Conservation (phyloP, 1,140 invertebrate genomes). For the Dendrolimus kikuchii region DNA sequence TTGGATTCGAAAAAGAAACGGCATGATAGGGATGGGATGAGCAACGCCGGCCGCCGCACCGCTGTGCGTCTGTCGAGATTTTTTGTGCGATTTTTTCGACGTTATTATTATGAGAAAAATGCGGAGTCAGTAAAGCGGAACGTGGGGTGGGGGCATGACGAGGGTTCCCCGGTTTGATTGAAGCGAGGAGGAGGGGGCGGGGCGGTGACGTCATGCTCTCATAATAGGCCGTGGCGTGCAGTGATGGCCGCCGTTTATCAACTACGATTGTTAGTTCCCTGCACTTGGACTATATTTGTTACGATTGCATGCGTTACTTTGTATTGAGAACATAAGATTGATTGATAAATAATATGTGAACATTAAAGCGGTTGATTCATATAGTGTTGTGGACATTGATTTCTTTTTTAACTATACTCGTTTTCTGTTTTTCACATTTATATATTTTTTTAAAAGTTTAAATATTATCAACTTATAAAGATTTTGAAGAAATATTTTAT, state of each 20-base stretch:
- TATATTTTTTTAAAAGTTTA: too few species aligned
- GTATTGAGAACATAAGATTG: background rate
- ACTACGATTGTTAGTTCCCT: slow-evolving; percentile 44
- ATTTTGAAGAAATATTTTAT: too few species aligned
- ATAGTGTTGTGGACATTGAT: too few species aligned
- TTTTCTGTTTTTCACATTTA: too few species aligned
- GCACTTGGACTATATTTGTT: slow-evolving; percentile 47
- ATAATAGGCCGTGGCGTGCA: slow-evolving; percentile 68
- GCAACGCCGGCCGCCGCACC: slow-evolving; percentile 19
- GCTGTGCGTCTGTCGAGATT: slow-evolving; percentile 55
- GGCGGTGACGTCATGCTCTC: slow-evolving; percentile 69
- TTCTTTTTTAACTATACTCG: too few species aligned
- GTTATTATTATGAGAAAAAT: slow-evolving; percentile 72
- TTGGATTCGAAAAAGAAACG: slow-evolving; percentile 46
- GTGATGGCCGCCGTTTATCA: slow-evolving; percentile 69
- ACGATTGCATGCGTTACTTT: slow-evolving; percentile 9
- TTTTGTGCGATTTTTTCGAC: slow-evolving; percentile 70
- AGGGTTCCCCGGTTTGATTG: slow-evolving; percentile 69
- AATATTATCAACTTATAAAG: too few species aligned
- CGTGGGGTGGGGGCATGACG: slow-evolving; percentile 65
- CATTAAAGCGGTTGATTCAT: too few species aligned
- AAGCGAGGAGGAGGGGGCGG: slow-evolving; percentile 63
- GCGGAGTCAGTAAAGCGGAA: slow-evolving; percentile 67
- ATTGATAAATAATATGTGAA: slow-evolving; percentile 1
- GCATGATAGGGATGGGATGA: slow-evolving; percentile 55